A percentile compares a stretch with the other conserved stretches of the same genome.
These are phyloP conservation scores for Sitta europaea DNA, from an alignment of 2,113 vertebrate genomes.

Conservation along the genomic window DNA sequence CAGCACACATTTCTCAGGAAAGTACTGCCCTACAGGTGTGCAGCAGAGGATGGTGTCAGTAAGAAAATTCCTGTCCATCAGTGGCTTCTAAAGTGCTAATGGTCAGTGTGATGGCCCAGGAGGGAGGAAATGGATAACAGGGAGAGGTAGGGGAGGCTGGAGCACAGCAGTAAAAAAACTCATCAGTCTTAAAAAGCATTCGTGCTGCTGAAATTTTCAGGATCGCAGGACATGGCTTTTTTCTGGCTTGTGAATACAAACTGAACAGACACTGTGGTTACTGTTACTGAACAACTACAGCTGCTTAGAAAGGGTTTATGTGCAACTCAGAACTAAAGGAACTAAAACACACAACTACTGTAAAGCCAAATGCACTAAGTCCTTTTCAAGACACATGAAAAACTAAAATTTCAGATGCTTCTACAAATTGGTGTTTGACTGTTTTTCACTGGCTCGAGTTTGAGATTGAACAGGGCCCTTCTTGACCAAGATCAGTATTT, in stretches of 20 bases:
- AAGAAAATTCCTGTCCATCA: not conserved
- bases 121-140: not conserved
- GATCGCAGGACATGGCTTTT: not conserved
- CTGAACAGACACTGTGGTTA: not conserved
- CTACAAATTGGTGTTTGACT: not conserved
- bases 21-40: not conserved
- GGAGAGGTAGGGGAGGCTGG: not conserved
- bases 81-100: not conserved
- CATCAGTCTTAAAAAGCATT: not conserved
- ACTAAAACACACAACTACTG: not conserved
- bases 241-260: not conserved
- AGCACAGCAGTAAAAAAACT: not conserved
- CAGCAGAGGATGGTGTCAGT: not conserved
- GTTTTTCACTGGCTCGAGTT: not conserved
- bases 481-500: not conserved
- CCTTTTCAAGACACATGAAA: not conserved
- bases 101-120: not conserved
- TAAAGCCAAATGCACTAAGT: accelerated
- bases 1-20: not conserved
- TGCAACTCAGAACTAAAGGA: not conserved
- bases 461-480: not conserved
- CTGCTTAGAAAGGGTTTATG: not conserved
- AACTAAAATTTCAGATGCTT: not conserved
- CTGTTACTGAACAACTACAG: not conserved
- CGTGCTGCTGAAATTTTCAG: not conserved